Evolutionary conservation across 2,797 vertebrate species (phyloP), one percentile per base, ranked within the genome.

Genomic region (Fistularia tabacaria): DNA sequence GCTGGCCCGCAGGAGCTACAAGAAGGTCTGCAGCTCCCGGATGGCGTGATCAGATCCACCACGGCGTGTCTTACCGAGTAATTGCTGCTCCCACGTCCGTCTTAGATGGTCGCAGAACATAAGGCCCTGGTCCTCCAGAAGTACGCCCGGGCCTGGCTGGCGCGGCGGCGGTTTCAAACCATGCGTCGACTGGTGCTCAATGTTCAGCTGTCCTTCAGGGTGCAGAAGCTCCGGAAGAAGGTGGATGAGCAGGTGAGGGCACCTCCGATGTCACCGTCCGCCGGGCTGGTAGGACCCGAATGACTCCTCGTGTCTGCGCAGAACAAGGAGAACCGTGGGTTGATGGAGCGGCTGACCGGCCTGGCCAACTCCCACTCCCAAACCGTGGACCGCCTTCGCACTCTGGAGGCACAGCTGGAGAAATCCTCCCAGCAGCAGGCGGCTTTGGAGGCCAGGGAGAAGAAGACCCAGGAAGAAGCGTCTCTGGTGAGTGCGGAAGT

Each of bases 81-180:
- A 25, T 25, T 25, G 5, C 25, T 25, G 25, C 5, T 25, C 25
- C 25, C 25, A 25, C 37, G 0, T 0, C 25, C 43, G 8, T 40
- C 9, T 38, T 72, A 99, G 97, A 91, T 99, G 92, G 82, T 95
- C 36, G 66, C 93, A 37, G 95, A 96, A 43, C 92, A 95, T 49
- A 98, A 99, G 78, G 97, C 93, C 1, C 49, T 95, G 79, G 82
- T 99, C 56, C 85, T 99, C 0, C 97, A 99, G 91, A 99, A 98
- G 57, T 89, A 98, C 0, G 91, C 95, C 14, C 89, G 96, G 25
- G 97, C 97, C 0, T 99, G 97, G 97, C 87, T 99, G 61, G 97
- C 88, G 59, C 88, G 97, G 1, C 92, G 96, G 40, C 88, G 95
- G 1, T 98, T 98, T 81, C 97, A 98, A 79, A 96, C 76, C 11